Evolutionary conservation across 2,888 invertebrate genomes (phyloP).

Genomic region (Brachylomia viminalis): DNA sequence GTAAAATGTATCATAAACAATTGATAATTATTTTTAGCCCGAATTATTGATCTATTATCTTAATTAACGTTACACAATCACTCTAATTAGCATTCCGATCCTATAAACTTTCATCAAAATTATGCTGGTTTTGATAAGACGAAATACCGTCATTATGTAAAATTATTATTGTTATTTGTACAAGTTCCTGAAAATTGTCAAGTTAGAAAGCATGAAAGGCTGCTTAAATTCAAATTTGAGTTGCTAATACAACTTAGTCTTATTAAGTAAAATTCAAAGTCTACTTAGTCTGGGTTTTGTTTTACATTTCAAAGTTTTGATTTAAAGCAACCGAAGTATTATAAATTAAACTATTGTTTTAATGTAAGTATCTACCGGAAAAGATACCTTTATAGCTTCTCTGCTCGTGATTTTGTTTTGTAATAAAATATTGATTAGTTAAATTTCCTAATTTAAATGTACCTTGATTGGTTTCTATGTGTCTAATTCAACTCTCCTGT

Average conservation of each 20-base stretch:
- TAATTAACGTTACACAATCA: not conserved
- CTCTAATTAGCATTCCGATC: not conserved
- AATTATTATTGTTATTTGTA: constrained; percentile 7
- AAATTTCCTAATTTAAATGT: not conserved
- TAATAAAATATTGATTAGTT: not conserved
- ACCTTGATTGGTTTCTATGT: not conserved
- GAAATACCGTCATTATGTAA: not conserved
- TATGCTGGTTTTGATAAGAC: not conserved
- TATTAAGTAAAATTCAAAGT: constrained; percentile 36
- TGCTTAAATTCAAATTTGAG: constrained; percentile 41
- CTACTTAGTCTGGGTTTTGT: constrained; percentile 20
- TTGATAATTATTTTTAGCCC: too few relatives aligned
- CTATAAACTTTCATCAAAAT: not conserved
- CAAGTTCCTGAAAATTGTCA: not conserved
- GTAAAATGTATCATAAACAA: too few relatives aligned
- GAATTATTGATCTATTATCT: not conserved
- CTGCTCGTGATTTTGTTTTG: not conserved
- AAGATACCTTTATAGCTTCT: not conserved
- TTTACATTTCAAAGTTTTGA: constrained; percentile 29
- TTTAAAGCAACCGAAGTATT: constrained; percentile 16
- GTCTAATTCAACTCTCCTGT: not conserved
- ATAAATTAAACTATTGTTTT: constrained; percentile 6
- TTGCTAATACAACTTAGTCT: constrained; percentile 26
- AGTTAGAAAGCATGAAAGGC: constrained; percentile 10
- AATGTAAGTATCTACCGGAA: not conserved